Percentiles rank a stretch among this genome's conserved stretches.
These are phyloP conservation scores for Mionectes olivaceus DNA, from an alignment of 2,797 vertebrate genomes.

Conservation along the genomic window DNA sequence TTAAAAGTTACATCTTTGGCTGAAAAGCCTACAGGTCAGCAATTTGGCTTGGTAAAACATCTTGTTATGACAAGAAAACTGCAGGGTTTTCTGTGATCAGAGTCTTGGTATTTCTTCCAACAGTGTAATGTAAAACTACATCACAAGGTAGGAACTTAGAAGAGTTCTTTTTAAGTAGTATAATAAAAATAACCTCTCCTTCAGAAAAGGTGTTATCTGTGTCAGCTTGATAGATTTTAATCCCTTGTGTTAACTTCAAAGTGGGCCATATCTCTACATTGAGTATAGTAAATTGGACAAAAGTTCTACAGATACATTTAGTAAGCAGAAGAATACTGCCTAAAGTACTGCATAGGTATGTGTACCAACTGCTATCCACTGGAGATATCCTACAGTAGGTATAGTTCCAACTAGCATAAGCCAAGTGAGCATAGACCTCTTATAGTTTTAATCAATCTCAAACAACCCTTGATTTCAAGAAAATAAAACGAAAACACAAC, in stretches of 20 bases:
- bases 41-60: conserved; percentile 20
- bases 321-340: conserved; percentile 58
- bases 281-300: not conserved
- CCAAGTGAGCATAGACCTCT: not conserved
- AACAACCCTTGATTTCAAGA: not conserved
- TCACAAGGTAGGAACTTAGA: not conserved
- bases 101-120: not conserved
- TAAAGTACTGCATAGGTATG: conserved; percentile 15
- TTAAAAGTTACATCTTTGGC: not conserved
- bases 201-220: not conserved
- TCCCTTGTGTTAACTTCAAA: not conserved
- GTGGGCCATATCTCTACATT: not conserved
- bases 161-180: not conserved
- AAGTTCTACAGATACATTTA: conserved; percentile 6
- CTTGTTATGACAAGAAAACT: not conserved
- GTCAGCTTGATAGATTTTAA: not conserved
- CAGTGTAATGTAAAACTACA: not conserved
- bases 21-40: conserved; percentile 21
- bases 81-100: not conserved
- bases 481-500: not conserved
- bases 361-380: not conserved
- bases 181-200: not conserved
- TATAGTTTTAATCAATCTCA: not conserved
- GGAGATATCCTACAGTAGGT: not conserved
- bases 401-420: not conserved